A percentile compares a stretch with the other conserved stretches of the same genome.
These are phyloP conservation scores for Delichon dasypus DNA, from an alignment of 2,797 vertebrate genomes.

Conservation along the genomic window DNA sequence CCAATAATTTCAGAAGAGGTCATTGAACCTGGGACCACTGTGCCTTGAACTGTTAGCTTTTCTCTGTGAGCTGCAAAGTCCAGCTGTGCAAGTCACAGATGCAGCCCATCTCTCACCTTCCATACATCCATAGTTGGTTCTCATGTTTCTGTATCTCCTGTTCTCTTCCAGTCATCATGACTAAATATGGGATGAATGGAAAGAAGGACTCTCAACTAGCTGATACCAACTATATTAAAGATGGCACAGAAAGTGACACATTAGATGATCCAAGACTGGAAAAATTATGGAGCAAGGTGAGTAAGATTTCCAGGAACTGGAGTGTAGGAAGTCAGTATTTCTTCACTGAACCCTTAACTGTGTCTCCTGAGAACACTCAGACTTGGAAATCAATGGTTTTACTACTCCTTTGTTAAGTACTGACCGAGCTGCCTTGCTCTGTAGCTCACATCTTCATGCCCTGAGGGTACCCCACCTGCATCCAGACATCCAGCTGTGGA, in stretches of 20 bases:
- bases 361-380: not conserved
- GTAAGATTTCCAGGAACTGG: not conserved
- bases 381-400: not conserved
- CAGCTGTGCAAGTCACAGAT: not conserved
- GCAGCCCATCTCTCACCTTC: not conserved
- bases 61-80: not conserved
- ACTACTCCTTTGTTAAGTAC: not conserved
- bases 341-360: not conserved
- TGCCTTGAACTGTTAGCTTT: not conserved
- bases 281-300: conserved; percentile 96
- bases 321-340: not conserved
- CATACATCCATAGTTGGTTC: not conserved
- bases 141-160: not conserved
- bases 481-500: not conserved
- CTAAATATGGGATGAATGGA: conserved; percentile 93
- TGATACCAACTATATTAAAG: conserved; percentile 86
- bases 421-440: not conserved
- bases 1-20: not conserved
- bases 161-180: conserved; percentile 85
- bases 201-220: conserved; percentile 83
- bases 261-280: conserved; percentile 92
- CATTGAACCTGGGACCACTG: not conserved
- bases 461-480: not conserved
- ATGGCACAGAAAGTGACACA: conserved; percentile 77
- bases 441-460: not conserved